These are phyloP conservation scores for Corydoras maculifer DNA, from an alignment of 2,113 vertebrate genomes.

Conservation along the genomic window DNA sequence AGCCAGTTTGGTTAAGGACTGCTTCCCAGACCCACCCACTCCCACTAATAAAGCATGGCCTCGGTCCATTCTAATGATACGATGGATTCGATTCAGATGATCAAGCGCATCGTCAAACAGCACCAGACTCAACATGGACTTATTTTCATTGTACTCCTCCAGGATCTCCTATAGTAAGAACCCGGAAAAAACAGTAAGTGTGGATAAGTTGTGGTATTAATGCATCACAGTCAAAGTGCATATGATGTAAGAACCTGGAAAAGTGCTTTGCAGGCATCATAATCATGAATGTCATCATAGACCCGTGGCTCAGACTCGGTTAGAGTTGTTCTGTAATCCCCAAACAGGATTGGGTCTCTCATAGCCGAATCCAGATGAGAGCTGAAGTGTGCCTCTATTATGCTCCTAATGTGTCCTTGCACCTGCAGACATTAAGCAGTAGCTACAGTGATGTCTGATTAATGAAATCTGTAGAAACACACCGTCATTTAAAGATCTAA, in stretches of 20 bases:
- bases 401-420: slow-evolving; percentile 68
- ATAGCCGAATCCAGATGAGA: slow-evolving; percentile 67
- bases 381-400: slow-evolving; percentile 72
- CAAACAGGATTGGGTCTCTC: slow-evolving; percentile 87
- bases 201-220: not conserved
- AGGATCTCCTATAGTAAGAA: slow-evolving; percentile 75
- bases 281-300: slow-evolving; percentile 92
- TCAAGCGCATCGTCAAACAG: slow-evolving; percentile 93
- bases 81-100: slow-evolving; percentile 83
- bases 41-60: slow-evolving; percentile 89
- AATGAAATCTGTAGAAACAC: too few species aligned
- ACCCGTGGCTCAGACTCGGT: slow-evolving; percentile 74
- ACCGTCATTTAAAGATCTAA: too few species aligned
- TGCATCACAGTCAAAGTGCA: not conserved
- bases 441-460: too few species aligned
- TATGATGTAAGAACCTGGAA: slow-evolving; percentile 73
- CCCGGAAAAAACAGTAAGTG: not conserved
- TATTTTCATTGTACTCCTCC: slow-evolving; percentile 85
- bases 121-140: slow-evolving; percentile 80
- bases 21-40: slow-evolving; percentile 86
- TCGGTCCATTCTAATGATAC: slow-evolving; percentile 79
- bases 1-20: slow-evolving; percentile 84
- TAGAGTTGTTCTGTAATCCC: slow-evolving; percentile 84
- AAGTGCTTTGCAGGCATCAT: slow-evolving; percentile 80
- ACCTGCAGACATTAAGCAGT: slow-evolving; percentile 63